Evolutionary conservation across 2,888 invertebrate genomes (phyloP).

Genomic region (Andricus curvator): DNA sequence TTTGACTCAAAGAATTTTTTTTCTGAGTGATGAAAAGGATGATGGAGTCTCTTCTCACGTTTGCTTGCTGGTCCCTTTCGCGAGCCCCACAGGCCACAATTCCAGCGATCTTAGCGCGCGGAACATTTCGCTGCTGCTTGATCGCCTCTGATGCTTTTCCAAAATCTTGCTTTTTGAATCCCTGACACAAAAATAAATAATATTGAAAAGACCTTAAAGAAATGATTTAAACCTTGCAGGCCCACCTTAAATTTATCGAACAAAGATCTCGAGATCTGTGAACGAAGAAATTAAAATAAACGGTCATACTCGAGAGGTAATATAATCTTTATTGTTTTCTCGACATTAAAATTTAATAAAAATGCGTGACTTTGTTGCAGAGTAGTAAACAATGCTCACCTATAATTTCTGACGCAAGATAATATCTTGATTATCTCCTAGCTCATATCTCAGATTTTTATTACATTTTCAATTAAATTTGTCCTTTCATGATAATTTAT

Average conservation of each 20-base stretch:
- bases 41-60: conserved; percentile 62
- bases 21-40: conserved; percentile 39
- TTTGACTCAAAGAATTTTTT: no score
- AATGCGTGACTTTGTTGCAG: conserved; percentile 13
- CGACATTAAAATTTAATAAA: conserved; percentile 14
- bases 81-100: conserved; percentile 49
- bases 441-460: neutral
- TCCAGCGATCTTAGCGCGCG: conserved; percentile 65
- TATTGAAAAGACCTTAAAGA: neutral
- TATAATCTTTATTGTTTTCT: neutral
- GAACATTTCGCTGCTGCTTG: conserved; percentile 72
- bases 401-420: neutral
- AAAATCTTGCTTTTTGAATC: conserved; percentile 42
- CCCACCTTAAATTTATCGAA: neutral
- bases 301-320: neutral
- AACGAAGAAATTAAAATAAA: neutral
- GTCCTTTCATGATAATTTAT: neutral
- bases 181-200: neutral
- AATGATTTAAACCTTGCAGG: neutral
- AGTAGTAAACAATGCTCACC: conserved; percentile 1
- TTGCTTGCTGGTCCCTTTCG: conserved; percentile 74
- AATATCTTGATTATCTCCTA: neutral
- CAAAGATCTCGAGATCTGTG: neutral
- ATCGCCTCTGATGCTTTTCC: conserved; percentile 55
- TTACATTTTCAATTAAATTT: neutral